These are phyloP conservation scores for Pangasius krempfi DNA, from an alignment of 2,797 vertebrate genomes.

Conservation along the genomic window DNA sequence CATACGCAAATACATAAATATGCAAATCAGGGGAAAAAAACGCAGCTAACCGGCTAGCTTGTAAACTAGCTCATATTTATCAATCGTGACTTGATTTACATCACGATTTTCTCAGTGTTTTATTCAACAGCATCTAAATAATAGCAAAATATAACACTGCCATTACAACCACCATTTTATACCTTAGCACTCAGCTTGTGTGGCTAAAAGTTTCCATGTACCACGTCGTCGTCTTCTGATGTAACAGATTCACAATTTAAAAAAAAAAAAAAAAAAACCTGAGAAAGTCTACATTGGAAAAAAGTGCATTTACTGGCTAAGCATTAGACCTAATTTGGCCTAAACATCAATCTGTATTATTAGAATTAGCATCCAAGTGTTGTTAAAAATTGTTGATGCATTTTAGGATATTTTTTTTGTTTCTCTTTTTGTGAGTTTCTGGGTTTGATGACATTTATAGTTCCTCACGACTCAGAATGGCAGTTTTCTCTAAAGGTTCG, in stretches of 20 bases:
- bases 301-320: not conserved
- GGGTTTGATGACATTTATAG: no score
- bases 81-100: not conserved
- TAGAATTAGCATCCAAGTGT: not conserved
- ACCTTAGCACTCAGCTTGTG: not conserved
- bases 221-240: not conserved
- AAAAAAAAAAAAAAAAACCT: not conserved
- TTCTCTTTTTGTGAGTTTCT: no score
- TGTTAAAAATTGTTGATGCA: not conserved
- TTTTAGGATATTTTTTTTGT: no score
- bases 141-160: not conserved
- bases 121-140: not conserved
- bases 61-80: not conserved
- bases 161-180: not conserved
- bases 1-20: not conserved
- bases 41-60: not conserved
- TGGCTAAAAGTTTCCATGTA: not conserved
- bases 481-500: no score
- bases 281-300: not conserved
- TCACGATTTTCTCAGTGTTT: not conserved
- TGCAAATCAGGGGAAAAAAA: not conserved
- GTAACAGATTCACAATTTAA: not conserved
- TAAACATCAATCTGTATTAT: not conserved
- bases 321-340: not conserved
- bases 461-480: no score